Percentiles rank a stretch among this genome's conserved stretches.
Evolutionary conservation across 2,797 vertebrate species (phyloP).

Genomic region (Dendrocincla tyrannina): DNA sequence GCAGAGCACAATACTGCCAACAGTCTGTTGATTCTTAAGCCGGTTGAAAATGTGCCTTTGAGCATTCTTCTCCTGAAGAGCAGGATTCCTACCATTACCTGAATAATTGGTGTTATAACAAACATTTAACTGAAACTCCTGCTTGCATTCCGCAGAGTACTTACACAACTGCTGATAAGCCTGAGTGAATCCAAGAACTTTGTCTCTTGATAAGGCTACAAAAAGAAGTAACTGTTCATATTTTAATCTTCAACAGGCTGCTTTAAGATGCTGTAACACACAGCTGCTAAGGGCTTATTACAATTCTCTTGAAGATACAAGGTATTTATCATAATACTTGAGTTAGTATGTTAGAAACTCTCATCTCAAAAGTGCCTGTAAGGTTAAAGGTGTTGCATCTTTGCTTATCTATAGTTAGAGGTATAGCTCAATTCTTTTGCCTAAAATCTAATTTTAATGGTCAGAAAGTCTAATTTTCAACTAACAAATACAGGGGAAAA

Average conservation of each 20-base stretch:
- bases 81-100: neutral
- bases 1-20: neutral
- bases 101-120: neutral
- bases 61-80: neutral
- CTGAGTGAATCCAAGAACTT: neutral
- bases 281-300: constrained; percentile 89
- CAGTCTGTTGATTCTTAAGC: neutral
- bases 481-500: neutral
- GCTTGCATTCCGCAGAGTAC: neutral
- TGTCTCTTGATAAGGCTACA: neutral
- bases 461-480: neutral
- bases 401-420: neutral
- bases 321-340: constrained; percentile 73
- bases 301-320: constrained; percentile 87
- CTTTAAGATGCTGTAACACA: constrained; percentile 86
- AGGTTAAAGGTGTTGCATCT: neutral
- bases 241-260: constrained; percentile 77
- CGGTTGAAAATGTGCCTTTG: fast-evolving
- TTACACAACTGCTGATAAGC: neutral
- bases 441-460: neutral
- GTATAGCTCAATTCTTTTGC: neutral
- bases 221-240: neutral
- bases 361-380: neutral
- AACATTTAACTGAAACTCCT: neutral
- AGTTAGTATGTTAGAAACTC: neutral